Evolutionary conservation across 2,113 vertebrate species (phyloP).

Genomic region (Eptesicus fuscus): DNA sequence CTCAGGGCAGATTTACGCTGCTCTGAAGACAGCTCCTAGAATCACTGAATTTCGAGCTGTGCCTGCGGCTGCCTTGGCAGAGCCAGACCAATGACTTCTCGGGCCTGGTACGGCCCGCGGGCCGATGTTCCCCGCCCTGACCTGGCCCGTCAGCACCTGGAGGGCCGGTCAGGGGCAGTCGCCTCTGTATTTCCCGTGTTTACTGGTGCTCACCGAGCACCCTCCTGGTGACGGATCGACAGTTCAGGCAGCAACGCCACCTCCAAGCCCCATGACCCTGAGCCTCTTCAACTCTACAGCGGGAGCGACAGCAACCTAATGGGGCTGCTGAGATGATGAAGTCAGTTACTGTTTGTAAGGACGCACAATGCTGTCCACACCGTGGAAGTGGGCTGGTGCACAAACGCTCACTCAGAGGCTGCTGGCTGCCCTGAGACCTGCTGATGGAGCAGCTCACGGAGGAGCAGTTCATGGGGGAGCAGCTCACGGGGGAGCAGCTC

Average conservation of each 20-base stretch:
- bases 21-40: too few species aligned
- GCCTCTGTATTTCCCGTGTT: accelerated
- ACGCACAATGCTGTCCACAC: accelerated
- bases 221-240: accelerated
- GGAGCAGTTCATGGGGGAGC: too few species aligned
- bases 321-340: not conserved
- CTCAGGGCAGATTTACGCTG: too few species aligned
- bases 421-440: not conserved
- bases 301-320: accelerated
- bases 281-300: accelerated
- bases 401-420: too few species aligned
- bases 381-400: accelerated
- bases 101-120: too few species aligned
- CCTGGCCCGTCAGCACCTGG: not conserved
- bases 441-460: too few species aligned
- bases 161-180: not conserved
- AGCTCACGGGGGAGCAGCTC: too few species aligned
- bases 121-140: too few species aligned
- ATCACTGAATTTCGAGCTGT: too few species aligned
- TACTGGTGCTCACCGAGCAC: accelerated
- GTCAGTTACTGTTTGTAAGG: not conserved
- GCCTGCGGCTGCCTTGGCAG: too few species aligned
- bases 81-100: too few species aligned
- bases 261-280: accelerated
- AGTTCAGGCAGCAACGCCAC: accelerated